Conservation (phyloP, 2,888 invertebrate species). For the Drosophila testacea region DNA sequence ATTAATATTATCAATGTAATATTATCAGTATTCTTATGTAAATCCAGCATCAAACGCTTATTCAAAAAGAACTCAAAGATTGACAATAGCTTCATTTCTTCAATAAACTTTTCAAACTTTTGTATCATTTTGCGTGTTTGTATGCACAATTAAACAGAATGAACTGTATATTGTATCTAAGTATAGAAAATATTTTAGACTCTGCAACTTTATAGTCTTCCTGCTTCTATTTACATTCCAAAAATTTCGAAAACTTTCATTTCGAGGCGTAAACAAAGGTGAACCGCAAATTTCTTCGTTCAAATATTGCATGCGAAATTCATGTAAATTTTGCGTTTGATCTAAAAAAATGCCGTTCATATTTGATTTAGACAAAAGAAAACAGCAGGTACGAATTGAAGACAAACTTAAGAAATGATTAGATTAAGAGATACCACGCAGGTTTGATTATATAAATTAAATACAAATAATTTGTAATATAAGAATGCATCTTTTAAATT, state of each 20-base stretch:
- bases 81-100: too few species aligned
- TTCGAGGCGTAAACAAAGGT: slow-evolving; percentile 23
- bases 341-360: slow-evolving; percentile 10
- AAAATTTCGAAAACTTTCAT: slow-evolving; percentile 43
- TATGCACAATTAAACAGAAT: slow-evolving; percentile 1
- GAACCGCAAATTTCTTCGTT: slow-evolving; percentile 4
- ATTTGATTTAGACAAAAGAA: slow-evolving; percentile 3
- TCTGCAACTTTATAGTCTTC: background rate
- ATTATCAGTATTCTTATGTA: too few species aligned
- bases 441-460: background rate
- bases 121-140: slow-evolving; percentile 2
- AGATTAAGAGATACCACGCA: slow-evolving; percentile 1
- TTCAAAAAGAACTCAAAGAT: too few species aligned
- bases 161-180: slow-evolving; percentile 1
- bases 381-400: background rate
- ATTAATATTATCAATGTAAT: too few species aligned
- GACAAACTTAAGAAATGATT: background rate
- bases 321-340: slow-evolving; percentile 43
- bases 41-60: too few species aligned
- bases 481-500: background rate
- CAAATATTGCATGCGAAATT: slow-evolving; percentile 46
- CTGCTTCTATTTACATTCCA: slow-evolving; percentile 1
- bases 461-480: too few species aligned
- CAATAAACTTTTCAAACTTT: background rate
- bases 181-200: background rate